Evolutionary conservation across 2,888 invertebrate species (phyloP).

Genomic region (Protophormia terraenovae): DNA sequence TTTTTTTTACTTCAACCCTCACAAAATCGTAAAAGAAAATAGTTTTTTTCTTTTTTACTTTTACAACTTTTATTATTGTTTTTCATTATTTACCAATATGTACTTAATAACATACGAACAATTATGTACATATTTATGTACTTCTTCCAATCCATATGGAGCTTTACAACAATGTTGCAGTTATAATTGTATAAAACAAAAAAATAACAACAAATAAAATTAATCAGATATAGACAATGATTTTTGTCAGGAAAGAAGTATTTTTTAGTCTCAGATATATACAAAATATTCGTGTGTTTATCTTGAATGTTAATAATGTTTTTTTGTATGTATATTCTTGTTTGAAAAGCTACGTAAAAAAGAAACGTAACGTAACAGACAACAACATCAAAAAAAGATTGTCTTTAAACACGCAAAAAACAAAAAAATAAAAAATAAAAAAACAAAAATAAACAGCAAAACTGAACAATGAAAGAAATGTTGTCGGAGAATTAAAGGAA

Average conservation of each 20-base stretch:
- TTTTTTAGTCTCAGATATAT: neutral
- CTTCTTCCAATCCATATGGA: no score
- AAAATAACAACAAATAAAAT: neutral
- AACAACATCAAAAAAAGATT: constrained; percentile 9
- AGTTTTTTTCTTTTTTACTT: neutral
- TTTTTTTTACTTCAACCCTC: neutral
- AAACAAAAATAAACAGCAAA: neutral
- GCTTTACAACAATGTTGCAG: neutral
- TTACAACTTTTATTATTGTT: neutral
- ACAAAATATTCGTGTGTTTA: neutral
- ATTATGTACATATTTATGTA: neutral
- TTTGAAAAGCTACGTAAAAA: no score
- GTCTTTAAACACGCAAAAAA: constrained; percentile 43
- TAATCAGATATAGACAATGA: neutral
- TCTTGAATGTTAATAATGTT: neutral
- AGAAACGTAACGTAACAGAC: neutral
- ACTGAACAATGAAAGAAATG: neutral
- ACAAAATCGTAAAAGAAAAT: constrained; percentile 28
- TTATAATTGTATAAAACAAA: neutral
- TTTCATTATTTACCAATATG: neutral
- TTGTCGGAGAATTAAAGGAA: neutral
- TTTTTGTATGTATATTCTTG: neutral
- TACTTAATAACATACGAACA: neutral
- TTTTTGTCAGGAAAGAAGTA: constrained; percentile 23
- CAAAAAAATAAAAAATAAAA: neutral